These are phyloP conservation scores for Paramisgurnus dabryanus DNA, from an alignment of 2,113 vertebrate species.

Conservation along the genomic window DNA sequence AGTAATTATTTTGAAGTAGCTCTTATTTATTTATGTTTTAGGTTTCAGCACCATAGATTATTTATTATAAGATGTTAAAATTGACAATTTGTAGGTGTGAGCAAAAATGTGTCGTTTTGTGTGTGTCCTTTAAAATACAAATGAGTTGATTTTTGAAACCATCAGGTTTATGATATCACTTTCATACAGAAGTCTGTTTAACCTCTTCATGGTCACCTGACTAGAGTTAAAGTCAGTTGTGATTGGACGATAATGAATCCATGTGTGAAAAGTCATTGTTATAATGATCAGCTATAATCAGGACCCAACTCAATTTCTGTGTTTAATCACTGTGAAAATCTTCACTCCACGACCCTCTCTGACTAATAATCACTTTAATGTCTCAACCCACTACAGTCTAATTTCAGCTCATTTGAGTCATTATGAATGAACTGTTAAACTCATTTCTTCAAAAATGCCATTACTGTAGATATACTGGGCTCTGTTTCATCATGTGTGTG, in stretches of 20 bases:
- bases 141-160: no score
- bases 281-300: constrained; percentile 75
- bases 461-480: constrained; percentile 27
- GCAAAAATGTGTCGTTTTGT: no score
- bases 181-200: neutral
- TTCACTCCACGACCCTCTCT: constrained; percentile 64
- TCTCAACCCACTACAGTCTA: constrained; percentile 59
- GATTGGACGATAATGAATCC: constrained; percentile 15
- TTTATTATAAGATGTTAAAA: no score
- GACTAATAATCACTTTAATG: constrained; percentile 67
- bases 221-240: neutral
- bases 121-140: no score
- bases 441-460: constrained; percentile 53
- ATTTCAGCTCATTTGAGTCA: constrained; percentile 70
- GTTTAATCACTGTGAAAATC: constrained; percentile 71
- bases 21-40: constrained; percentile 45
- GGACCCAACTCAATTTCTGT: constrained; percentile 62
- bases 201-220: neutral
- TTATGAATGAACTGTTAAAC: constrained; percentile 56
- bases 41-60: constrained; percentile 30
- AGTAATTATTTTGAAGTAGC: constrained; percentile 52
- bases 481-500: neutral
- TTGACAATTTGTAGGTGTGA: no score
- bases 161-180: neutral
- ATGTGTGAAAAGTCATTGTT: constrained; percentile 63